Conservation (phyloP, 2,888 invertebrate genomes). For the Sicus ferrugineus region DNA sequence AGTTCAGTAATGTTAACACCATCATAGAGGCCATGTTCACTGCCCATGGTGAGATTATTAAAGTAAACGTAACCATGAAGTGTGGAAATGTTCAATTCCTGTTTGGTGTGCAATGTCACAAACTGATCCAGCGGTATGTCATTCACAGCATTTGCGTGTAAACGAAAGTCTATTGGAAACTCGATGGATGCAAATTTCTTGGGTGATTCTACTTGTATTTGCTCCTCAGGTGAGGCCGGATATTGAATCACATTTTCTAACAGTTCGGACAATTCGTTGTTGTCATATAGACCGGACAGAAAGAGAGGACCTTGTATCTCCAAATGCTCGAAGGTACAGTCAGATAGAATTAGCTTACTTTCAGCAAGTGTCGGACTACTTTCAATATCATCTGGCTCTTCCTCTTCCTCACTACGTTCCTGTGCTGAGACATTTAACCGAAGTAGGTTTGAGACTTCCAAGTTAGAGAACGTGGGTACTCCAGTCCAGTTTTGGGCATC, state of each 20-base stretch:
- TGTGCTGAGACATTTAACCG: conserved; percentile 66
- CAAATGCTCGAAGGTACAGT: conserved; percentile 66
- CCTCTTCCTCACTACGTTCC: conserved; percentile 63
- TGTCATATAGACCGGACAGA: conserved; percentile 64
- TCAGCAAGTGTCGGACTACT: conserved; percentile 38
- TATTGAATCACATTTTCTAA: conserved; percentile 66
- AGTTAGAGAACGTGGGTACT: conserved; percentile 66
- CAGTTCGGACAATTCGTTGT: conserved; percentile 55
- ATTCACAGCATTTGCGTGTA: conserved; percentile 65
- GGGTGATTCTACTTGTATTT: conserved; percentile 60
- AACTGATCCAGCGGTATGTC: conserved; percentile 64
- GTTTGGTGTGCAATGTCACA: conserved; percentile 66
- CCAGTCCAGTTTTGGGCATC: conserved; percentile 63
- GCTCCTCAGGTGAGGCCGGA: conserved; percentile 56
- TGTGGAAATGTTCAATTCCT: conserved; percentile 62
- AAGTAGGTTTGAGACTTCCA: conserved; percentile 66
- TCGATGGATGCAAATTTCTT: conserved; percentile 66
- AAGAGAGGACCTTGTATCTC: conserved; percentile 66
- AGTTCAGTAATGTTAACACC: conserved; percentile 64
- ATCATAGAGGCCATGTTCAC: conserved; percentile 63
- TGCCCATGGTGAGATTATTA: conserved; percentile 60
- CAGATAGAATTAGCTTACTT: conserved; percentile 57
- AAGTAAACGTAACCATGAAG: conserved; percentile 65
- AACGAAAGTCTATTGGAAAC: conserved; percentile 60
- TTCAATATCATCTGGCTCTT: conserved; percentile 66